These are phyloP conservation scores for Nansenia antarctica DNA, from an alignment of 2,113 vertebrate species.

Conservation along the genomic window DNA sequence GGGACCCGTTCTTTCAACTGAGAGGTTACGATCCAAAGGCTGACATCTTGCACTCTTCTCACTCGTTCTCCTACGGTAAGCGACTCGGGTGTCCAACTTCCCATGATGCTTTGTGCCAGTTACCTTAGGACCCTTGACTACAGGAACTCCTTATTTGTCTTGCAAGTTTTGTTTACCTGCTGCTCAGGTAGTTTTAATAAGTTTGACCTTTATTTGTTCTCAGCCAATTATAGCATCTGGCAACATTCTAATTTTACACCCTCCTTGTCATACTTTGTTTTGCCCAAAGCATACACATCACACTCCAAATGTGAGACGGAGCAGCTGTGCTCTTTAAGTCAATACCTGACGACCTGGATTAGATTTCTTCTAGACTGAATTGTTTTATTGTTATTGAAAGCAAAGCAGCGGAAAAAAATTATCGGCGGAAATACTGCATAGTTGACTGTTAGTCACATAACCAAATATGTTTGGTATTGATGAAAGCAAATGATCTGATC, in stretches of 20 bases:
- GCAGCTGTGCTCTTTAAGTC: not conserved
- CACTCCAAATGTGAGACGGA: not conserved
- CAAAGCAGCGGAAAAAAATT: not conserved
- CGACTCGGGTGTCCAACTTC: not conserved
- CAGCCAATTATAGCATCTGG: not conserved
- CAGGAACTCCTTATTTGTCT: not conserved
- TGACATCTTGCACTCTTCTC: conserved; percentile 48
- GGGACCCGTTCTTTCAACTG: conserved; percentile 75
- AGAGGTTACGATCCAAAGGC: conserved; percentile 63
- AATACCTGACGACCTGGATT: not conserved
- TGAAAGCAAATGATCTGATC: not conserved
- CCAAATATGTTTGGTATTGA: not conserved
- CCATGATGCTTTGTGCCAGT: not conserved
- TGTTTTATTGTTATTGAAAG: not conserved
- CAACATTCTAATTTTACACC: not conserved
- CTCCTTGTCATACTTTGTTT: not conserved
- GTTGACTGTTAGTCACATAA: not conserved
- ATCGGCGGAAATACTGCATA: not conserved
- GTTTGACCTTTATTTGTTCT: not conserved
- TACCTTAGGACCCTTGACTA: not conserved
- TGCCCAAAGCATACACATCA: not conserved
- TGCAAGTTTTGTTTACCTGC: not conserved
- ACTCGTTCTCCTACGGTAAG: conserved; percentile 66
- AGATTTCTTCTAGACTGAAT: not conserved
- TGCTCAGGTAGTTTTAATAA: not conserved